Evolutionary conservation across 2,113 vertebrate genomes (phyloP), one percentile per base, ranked within the genome.

Genomic region (Lutjanus erythropterus): DNA sequence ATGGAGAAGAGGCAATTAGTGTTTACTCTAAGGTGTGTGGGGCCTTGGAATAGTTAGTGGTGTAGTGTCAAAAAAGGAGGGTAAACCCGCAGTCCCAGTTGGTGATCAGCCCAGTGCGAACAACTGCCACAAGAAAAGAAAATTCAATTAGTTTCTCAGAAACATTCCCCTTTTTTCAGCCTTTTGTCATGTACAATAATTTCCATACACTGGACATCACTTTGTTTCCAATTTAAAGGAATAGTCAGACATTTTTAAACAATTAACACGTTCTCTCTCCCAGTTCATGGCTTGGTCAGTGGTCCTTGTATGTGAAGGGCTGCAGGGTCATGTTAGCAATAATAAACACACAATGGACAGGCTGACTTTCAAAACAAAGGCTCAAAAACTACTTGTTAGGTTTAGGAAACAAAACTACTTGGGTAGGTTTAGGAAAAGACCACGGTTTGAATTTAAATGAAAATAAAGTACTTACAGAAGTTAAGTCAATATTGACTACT

Each of bases 1-100:
- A 62, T 50, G 66, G 81, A 86, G 86, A 69, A 60, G 79, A 87
- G 31, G 85, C 85, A 88, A 79, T 90, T 87, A 89, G 76, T 55
- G 83, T 6, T 83, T 64, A 41, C 68, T 74, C 81, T 18, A 50
- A 77, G 81, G 80, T 72, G 62, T 55, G n/a, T 11, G 15, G 41
- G 23, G 42, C n/a, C 47, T 55, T 59, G 72, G 80, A 72, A 49
- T 69, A 74, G 81, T 75, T 80, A 59, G 80, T n/a, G 41, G n/a
- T 75, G 55, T 70, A n/a, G 47, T 41, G 42, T 72, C 49, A n/a
- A 33, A 86, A 79, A 29, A 49, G 44, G 37, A 44, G 64, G 23
- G 42, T 78, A 60, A 55, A 53, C 27, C 61, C 55, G 4, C 60
- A 65, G 65, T 50, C 78, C 25, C 78, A 55, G 69, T 27, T 6